Evolutionary conservation across 2,113 vertebrate genomes (phyloP).

Genomic region (Microcebus ravelobensis): DNA sequence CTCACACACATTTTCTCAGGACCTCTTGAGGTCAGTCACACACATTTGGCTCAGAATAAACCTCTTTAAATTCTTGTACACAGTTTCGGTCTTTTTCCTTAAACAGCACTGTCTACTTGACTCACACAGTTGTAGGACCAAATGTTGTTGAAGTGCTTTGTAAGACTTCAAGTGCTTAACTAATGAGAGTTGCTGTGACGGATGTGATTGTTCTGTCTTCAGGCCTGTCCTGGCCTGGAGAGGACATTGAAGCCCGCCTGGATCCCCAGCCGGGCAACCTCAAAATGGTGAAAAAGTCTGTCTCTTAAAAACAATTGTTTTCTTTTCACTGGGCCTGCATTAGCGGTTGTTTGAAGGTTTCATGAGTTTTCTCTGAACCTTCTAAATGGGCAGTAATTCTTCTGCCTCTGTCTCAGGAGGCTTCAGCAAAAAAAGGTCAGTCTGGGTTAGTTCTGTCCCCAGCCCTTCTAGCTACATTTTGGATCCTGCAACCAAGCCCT

Average conservation of each 20-base stretch:
- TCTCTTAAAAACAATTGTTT: background rate
- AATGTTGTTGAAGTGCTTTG: background rate
- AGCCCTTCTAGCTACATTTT: background rate
- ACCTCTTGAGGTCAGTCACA: no score
- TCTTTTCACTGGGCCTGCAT: background rate
- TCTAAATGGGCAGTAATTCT: slow-evolving; percentile 18
- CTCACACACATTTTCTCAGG: no score
- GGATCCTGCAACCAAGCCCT: background rate
- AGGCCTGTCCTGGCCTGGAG: background rate
- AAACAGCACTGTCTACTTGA: background rate
- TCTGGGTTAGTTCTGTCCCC: background rate
- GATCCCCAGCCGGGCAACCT: background rate
- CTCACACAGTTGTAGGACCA: background rate
- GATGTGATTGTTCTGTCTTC: background rate
- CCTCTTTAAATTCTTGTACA: no score
- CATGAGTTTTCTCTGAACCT: background rate
- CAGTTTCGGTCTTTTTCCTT: no score
- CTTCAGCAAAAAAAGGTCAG: background rate
- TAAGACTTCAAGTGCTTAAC: background rate
- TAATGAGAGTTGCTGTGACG: background rate
- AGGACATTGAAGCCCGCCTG: background rate
- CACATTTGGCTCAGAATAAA: no score
- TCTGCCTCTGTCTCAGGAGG: background rate
- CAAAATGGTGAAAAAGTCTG: background rate
- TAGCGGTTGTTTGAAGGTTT: slow-evolving; percentile 1